Conservation (phyloP, 1,140 invertebrate genomes). For the Pararge aegeria region DNA sequence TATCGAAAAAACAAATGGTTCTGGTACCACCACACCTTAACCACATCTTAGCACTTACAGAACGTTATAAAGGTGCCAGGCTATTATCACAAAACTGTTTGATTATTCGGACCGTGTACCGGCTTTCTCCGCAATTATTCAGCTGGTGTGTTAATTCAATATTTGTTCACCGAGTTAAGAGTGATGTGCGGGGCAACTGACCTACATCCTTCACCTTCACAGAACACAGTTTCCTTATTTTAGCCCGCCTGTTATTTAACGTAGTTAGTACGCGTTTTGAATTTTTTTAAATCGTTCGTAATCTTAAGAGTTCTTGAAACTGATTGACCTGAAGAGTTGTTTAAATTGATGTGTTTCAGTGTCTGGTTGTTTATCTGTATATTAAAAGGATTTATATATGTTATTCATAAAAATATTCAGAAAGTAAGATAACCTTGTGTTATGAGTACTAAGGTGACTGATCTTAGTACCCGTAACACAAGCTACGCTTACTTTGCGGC, state of each 20-base stretch:
- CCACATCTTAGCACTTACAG: not conserved
- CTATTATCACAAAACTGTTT: constrained; percentile 26
- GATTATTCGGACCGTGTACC: constrained; percentile 35
- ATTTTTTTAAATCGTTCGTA: too few species aligned
- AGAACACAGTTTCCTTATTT: constrained; percentile 44
- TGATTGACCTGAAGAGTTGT: too few species aligned
- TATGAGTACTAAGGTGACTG: too few species aligned
- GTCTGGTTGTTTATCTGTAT: too few species aligned
- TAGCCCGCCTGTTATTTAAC: constrained; percentile 21
- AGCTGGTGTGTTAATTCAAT: constrained; percentile 67
- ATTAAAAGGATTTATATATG: too few species aligned
- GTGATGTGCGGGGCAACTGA: constrained; percentile 41
- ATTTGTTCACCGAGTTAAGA: constrained; percentile 62
- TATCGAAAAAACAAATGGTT: not conserved
- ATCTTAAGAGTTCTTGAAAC: too few species aligned
- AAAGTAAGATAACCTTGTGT: too few species aligned
- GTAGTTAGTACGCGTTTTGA: not conserved
- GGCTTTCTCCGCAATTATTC: constrained; percentile 73
- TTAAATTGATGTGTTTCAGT: too few species aligned
- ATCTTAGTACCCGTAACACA: too few species aligned
- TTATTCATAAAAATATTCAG: too few species aligned
- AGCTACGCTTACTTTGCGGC: too few species aligned
- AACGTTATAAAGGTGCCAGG: not conserved
- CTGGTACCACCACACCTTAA: not conserved
- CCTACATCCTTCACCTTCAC: constrained; percentile 66